Conservation (phyloP, 2,113 vertebrate species). For the Cryptomyrus ogoouensis region DNA sequence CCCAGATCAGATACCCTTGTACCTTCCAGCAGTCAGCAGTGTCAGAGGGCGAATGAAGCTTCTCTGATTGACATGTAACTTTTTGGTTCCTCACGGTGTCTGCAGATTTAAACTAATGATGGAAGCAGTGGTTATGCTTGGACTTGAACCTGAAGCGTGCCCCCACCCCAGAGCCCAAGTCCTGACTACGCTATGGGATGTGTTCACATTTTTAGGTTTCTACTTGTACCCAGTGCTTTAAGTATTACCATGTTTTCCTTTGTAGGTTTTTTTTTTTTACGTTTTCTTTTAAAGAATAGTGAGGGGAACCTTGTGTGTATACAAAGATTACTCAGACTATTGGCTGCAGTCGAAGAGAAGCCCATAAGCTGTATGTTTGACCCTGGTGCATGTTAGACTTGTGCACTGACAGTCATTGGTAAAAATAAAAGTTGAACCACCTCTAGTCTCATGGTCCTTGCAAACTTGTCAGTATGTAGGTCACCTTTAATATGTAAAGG, state of each 20-base stretch:
- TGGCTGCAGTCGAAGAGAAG: constrained; percentile 78
- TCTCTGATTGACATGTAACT: constrained; percentile 80
- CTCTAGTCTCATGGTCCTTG: not conserved
- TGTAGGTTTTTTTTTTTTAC: constrained; percentile 73
- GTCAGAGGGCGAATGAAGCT: constrained; percentile 61
- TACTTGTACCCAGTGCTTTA: constrained; percentile 72
- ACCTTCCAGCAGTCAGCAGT: not conserved
- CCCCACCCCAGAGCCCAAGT: not conserved
- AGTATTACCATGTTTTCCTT: constrained; percentile 78
- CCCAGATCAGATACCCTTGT: constrained; percentile 47
- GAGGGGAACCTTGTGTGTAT: constrained; percentile 57
- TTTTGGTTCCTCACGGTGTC: constrained; percentile 75
- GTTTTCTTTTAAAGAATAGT: constrained; percentile 69
- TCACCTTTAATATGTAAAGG: not conserved
- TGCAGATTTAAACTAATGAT: constrained; percentile 91
- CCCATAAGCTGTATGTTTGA: constrained; percentile 76
- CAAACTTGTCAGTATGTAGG: not conserved
- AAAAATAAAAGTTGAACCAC: constrained; percentile 55
- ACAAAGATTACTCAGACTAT: constrained; percentile 70
- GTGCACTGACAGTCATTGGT: constrained; percentile 44
- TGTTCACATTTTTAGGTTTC: constrained; percentile 67
- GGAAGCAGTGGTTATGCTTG: constrained; percentile 40
- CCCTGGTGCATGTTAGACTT: constrained; percentile 80
- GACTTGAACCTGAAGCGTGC: constrained; percentile 47
- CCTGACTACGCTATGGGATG: constrained; percentile 36